A percentile compares a stretch with the other conserved stretches of the same genome.
Evolutionary conservation across 2,888 invertebrate species (phyloP).

Genomic region (Agriopis leucophaearia): DNA sequence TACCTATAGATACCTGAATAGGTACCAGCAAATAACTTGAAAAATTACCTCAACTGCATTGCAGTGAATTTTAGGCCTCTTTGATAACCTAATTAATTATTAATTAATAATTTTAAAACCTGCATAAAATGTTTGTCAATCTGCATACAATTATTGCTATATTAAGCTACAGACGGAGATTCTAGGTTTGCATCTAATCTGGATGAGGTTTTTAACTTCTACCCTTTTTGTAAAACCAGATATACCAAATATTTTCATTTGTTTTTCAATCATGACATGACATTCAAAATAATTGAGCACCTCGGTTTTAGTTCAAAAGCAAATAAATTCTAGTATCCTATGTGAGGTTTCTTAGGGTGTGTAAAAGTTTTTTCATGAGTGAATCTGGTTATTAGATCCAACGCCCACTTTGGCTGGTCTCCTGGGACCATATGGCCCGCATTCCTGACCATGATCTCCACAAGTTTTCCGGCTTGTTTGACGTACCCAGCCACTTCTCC

Average conservation of each 20-base stretch:
- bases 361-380: constrained; percentile 84
- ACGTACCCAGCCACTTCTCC: constrained; percentile 91
- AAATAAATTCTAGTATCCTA: constrained; percentile 36
- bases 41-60: no score
- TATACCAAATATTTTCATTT: not conserved
- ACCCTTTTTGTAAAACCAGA: constrained; percentile 2
- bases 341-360: constrained; percentile 42
- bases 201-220: not conserved
- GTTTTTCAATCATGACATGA: constrained; percentile 2
- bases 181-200: not conserved
- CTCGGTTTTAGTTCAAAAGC: not conserved
- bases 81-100: no score
- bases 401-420: constrained; percentile 92
- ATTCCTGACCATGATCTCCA: constrained; percentile 91
- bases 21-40: no score
- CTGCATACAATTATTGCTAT: not conserved
- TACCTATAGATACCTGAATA: no score
- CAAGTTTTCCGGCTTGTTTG: constrained; percentile 90
- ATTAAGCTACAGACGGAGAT: not conserved
- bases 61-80: no score
- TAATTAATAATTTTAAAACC: no score
- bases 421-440: constrained; percentile 94
- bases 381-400: constrained; percentile 90
- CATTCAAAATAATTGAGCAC: constrained; percentile 16
- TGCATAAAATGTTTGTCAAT: no score